Conservation (phyloP, 2,113 vertebrate species). For the Mirounga angustirostris region DNA sequence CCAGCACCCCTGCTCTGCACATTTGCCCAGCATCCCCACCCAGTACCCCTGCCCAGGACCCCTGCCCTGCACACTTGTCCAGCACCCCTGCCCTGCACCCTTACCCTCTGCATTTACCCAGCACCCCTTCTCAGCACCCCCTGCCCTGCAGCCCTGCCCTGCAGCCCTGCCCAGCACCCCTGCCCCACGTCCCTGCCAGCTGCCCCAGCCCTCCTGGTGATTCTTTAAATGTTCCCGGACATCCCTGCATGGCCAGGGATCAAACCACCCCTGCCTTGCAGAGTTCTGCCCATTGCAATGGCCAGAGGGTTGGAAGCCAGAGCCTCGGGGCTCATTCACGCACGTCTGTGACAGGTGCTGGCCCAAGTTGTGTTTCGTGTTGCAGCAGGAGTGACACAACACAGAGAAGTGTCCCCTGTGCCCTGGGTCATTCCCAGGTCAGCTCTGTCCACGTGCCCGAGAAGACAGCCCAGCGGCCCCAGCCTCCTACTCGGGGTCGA, state of each 20-base stretch:
- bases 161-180: rapidly evolving
- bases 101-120: too few species aligned
- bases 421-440: not conserved
- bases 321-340: rapidly evolving
- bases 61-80: not conserved
- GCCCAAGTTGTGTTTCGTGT: not conserved
- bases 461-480: not conserved
- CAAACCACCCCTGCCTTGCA: not conserved
- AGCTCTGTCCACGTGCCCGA: not conserved
- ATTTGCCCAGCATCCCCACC: too few species aligned
- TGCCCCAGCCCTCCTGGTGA: not conserved
- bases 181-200: not conserved
- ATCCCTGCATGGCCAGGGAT: rapidly evolving
- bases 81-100: not conserved
- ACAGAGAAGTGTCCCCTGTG: too few species aligned
- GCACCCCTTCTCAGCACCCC: not conserved
- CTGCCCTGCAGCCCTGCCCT: not conserved
- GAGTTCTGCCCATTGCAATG: not conserved
- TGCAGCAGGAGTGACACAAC: not conserved
- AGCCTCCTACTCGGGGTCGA: not conserved
- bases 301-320: not conserved
- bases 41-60: too few species aligned
- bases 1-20: not conserved
- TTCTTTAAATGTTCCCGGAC: not conserved
- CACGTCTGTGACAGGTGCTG: not conserved